Base-by-base conservation (phyloP, 2,797 vertebrate genomes). In the Falco cherrug region DNA sequence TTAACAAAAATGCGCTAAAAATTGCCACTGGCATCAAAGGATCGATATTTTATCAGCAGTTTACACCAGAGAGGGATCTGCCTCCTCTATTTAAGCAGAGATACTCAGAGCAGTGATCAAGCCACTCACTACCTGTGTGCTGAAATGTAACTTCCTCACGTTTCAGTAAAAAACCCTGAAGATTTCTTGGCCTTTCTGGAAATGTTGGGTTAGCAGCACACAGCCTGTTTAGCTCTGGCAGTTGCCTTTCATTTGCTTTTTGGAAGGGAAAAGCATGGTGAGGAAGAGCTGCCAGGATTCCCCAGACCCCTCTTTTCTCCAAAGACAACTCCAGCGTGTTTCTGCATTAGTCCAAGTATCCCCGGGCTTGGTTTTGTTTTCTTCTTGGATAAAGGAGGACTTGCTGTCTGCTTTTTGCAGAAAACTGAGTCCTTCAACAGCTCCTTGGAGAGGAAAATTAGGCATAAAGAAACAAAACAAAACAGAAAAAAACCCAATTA, bases 211-310 rank as follows among this genome's bases (percentile, higher is more conserved):
- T 80, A 91, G 81, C 73, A 83, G 56, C 64, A 35, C 15, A 50
- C 48, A 53, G 75, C 37, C 50, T 75, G 76, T 57, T 89, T 61
- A 68, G 69, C 50, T 68, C 81, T 71, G 48, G 45, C 47, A 87
- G 35, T 85, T 90, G 74, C 50, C 67, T 95, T 95, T 89, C 29
- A 45, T 83, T 95, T 89, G 68, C 50, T 92, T 75, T 87, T 93
- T 88, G 92, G 84, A 92, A 84, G 53, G 41, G 37, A 84, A 90
- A 85, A 89, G 11, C 54, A 53, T 31, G 75, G 41, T 2, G 6
- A 90, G 88, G 70, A 94, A 87, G 8, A 31, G 33, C 76, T 95
- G 78, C 60, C 61, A 89, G 86, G 33, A 83, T 89, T 95, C 78
- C 50, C 84, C 61, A 89, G 26, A 85, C 78, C 75, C 78, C 78